A percentile compares a stretch with the other conserved stretches of the same genome.
Evolutionary conservation across 2,797 vertebrate genomes (phyloP).

Genomic region (Xenops minutus): DNA sequence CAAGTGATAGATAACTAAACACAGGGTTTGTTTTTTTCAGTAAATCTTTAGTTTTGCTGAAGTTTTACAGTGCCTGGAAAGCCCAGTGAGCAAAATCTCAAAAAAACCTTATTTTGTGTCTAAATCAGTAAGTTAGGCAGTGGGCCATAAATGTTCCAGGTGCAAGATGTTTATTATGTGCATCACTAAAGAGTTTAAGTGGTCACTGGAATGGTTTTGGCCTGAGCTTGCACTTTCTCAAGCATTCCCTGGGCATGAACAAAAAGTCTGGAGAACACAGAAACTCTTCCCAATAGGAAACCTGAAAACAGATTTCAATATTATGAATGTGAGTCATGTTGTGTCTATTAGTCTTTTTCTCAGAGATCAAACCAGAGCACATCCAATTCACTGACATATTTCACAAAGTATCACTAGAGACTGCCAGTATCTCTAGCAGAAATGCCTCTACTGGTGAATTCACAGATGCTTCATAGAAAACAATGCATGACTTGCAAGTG

Average conservation of each 20-base stretch:
- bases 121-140: background rate
- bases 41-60: background rate
- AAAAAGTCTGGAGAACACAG: rapidly evolving
- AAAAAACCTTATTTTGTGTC: background rate
- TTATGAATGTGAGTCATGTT: background rate
- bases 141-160: background rate
- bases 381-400: background rate
- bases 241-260: background rate
- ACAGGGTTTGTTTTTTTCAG: rapidly evolving
- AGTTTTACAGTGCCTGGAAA: background rate
- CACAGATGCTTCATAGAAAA: background rate
- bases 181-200: background rate
- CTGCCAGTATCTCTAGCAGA: background rate
- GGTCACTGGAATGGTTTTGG: background rate
- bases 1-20: background rate
- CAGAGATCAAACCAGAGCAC: background rate
- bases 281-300: background rate
- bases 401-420: background rate
- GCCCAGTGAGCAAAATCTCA: background rate
- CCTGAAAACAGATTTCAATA: background rate
- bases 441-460: background rate
- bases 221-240: background rate
- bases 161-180: background rate
- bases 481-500: background rate
- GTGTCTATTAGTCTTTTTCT: background rate